phyloP scores from a whole-genome alignment of 2,888 invertebrate species.

The Perizoma affinitatum region DNA sequence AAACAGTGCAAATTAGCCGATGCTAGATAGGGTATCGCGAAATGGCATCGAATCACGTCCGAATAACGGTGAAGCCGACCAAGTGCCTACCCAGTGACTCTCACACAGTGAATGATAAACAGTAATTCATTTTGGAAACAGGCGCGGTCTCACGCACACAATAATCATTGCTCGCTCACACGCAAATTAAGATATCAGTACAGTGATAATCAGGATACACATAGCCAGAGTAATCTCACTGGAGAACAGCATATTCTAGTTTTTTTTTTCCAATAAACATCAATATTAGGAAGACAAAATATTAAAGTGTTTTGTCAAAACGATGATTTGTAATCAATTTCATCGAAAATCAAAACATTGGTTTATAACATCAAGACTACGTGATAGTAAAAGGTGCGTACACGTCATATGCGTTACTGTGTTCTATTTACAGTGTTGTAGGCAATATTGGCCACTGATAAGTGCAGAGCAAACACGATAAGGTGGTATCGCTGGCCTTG shows the following conservation, averaged over 20 bases:
- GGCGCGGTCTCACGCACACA: neutral
- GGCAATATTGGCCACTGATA: conserved; percentile 51
- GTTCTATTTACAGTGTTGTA: conserved; percentile 26
- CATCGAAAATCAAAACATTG: no score
- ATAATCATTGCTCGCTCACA: conserved; percentile 6
- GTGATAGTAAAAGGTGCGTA: no score
- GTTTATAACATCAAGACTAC: no score
- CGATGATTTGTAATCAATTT: no score
- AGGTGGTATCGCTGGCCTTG: conserved; percentile 43
- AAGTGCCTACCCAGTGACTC: conserved; percentile 16
- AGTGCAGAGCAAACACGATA: conserved; percentile 60
- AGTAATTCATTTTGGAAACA: conserved; percentile 12
- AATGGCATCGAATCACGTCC: conserved; percentile 43
- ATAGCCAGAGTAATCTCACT: neutral
- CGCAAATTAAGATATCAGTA: conserved; percentile 8
- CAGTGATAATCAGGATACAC: no score
- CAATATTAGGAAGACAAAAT: no score
- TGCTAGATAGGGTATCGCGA: conserved; percentile 43
- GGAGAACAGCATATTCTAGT: no score
- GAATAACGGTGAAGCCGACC: conserved; percentile 41
- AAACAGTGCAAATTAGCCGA: conserved; percentile 26
- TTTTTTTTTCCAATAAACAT: no score
- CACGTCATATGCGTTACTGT: conserved; percentile 19
- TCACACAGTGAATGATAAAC: conserved; percentile 11
- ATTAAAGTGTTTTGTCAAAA: no score